Percentiles rank a stretch among this genome's conserved stretches.
Evolutionary conservation across 2,888 invertebrate species (phyloP).

Genomic region (Sisyra nigra): DNA sequence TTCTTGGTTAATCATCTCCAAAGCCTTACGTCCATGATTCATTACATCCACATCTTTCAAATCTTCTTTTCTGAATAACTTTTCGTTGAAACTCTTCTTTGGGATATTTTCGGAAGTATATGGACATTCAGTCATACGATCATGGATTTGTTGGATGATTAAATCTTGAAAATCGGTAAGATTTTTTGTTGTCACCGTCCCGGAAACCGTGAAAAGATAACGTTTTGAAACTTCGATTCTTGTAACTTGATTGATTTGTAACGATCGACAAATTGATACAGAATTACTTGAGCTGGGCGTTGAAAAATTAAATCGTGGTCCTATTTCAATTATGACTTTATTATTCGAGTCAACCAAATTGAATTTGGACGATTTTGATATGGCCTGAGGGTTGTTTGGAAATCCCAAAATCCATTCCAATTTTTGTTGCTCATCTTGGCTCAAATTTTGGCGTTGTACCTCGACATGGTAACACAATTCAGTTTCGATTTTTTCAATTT

Average conservation of each 20-base stretch:
- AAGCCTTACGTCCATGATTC: slow-evolving; percentile 55
- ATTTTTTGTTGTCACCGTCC: slow-evolving; percentile 22
- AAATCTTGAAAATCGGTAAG: slow-evolving; percentile 26
- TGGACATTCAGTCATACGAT: slow-evolving; percentile 85
- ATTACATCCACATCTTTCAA: slow-evolving; percentile 78
- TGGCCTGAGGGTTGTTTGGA: slow-evolving; percentile 42
- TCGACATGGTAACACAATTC: slow-evolving; percentile 76
- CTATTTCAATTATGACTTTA: slow-evolving; percentile 61
- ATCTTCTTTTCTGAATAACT: slow-evolving; percentile 44
- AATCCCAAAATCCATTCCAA: slow-evolving; percentile 67
- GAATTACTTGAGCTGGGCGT: slow-evolving; percentile 94
- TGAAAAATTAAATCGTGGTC: slow-evolving; percentile 86
- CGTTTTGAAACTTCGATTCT: slow-evolving; percentile 71
- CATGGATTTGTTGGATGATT: slow-evolving; percentile 53
- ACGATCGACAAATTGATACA: slow-evolving; percentile 80
- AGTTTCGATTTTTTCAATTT: slow-evolving; percentile 39
- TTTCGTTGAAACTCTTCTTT: slow-evolving; percentile 47
- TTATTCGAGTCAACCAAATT: no score
- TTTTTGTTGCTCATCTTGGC: slow-evolving; percentile 40
- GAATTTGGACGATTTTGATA: slow-evolving; percentile 18
- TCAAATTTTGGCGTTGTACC: slow-evolving; percentile 33
- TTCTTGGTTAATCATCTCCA: slow-evolving; percentile 48
- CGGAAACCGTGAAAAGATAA: slow-evolving; percentile 44
- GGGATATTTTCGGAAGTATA: slow-evolving; percentile 54
- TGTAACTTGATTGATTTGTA: slow-evolving; percentile 56